Percentiles rank a stretch among this genome's conserved stretches.
phyloP scores from a whole-genome alignment of 1,140 invertebrate genomes.

The Theocolax elegans region DNA sequence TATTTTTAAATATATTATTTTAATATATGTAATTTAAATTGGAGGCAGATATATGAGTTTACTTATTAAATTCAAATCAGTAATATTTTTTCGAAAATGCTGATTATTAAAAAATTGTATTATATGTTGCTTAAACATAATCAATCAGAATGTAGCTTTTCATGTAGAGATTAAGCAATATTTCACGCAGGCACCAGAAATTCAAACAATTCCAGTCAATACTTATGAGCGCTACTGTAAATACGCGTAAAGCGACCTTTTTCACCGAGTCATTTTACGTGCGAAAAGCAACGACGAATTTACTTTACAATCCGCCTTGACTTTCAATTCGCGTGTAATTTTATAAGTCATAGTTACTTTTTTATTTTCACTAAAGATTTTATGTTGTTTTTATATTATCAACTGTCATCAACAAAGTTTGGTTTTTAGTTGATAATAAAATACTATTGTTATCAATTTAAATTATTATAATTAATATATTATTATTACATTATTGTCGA shows the following conservation, averaged over 20 bases:
- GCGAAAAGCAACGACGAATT: conserved; percentile 34
- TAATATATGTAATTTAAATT: too few relatives aligned
- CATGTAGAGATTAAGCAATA: too few relatives aligned
- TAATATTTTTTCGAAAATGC: too few relatives aligned
- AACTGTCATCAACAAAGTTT: conserved; percentile 37
- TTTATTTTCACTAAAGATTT: conserved; percentile 26
- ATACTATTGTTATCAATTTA: conserved; percentile 36
- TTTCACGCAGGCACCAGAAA: too few relatives aligned
- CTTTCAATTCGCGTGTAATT: conserved; percentile 18
- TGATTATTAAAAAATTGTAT: too few relatives aligned
- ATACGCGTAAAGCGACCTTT: conserved; percentile 36
- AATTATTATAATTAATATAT: conserved; percentile 40
- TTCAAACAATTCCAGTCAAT: conserved; percentile 30
- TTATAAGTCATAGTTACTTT: conserved; percentile 32
- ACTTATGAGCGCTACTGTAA: conserved; percentile 38
- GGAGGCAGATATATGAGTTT: too few relatives aligned
- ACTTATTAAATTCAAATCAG: too few relatives aligned
- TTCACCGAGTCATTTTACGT: conserved; percentile 41
- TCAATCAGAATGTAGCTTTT: too few relatives aligned
- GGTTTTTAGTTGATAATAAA: conserved; percentile 38
- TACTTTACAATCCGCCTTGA: conserved; percentile 30
- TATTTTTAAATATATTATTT: too few relatives aligned
- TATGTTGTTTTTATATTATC: conserved; percentile 39
- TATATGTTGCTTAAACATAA: too few relatives aligned
- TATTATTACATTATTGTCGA: conserved; percentile 11